A percentile compares a stretch with the other conserved stretches of the same genome.
These are phyloP conservation scores for Copsychus sechellarum DNA, from an alignment of 2,113 vertebrate genomes.

Conservation along the genomic window DNA sequence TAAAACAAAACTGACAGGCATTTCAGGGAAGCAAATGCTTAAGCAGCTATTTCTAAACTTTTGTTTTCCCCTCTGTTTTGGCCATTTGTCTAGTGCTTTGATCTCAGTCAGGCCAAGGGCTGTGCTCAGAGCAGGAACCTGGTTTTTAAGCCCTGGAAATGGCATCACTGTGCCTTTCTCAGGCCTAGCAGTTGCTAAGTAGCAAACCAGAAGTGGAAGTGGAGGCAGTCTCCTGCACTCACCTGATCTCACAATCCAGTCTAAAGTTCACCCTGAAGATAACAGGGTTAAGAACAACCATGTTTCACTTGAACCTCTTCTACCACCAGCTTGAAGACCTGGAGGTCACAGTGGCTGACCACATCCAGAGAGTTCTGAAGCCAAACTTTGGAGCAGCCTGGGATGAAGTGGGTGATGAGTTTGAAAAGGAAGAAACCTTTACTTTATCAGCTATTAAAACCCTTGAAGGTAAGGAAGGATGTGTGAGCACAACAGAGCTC, in stretches of 20 bases:
- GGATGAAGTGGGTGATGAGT: slow-evolving; percentile 83
- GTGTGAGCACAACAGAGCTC: background rate
- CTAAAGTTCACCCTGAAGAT: background rate
- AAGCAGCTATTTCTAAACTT: background rate
- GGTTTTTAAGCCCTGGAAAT: background rate
- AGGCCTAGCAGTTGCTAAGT: background rate
- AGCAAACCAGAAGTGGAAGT: background rate
- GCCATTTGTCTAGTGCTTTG: background rate
- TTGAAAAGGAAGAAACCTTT: slow-evolving; percentile 84
- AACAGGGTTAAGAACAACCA: background rate
- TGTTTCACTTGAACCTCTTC: background rate
- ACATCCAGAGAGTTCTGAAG: slow-evolving; percentile 83
- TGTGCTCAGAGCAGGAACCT: background rate
- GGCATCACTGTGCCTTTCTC: background rate
- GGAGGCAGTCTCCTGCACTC: background rate
- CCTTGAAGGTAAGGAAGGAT: slow-evolving; percentile 76
- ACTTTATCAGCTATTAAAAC: slow-evolving; percentile 82
- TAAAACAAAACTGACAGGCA: background rate
- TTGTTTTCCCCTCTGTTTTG: background rate
- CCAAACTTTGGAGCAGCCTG: slow-evolving; percentile 83
- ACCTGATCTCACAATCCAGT: background rate
- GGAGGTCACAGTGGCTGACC: slow-evolving; percentile 80
- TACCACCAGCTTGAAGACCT: slow-evolving; percentile 78
- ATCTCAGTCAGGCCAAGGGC: background rate
- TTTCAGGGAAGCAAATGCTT: background rate